Percentiles rank a stretch among this genome's conserved stretches.
Evolutionary conservation across 2,888 invertebrate species (phyloP).

Genomic region (Drosophila multiciliata): DNA sequence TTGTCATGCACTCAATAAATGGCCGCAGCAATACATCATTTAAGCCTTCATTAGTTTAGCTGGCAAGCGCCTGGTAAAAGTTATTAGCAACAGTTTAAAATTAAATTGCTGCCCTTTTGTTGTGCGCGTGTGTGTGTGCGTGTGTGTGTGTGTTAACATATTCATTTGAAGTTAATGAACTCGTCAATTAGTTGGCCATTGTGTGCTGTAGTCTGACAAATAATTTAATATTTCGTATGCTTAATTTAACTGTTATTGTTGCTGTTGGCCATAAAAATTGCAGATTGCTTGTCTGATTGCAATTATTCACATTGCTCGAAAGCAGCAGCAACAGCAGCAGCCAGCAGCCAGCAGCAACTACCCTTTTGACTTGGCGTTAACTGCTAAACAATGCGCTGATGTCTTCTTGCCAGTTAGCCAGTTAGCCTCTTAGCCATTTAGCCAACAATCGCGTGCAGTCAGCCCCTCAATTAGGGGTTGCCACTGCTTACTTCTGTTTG

Average conservation of each 20-base stretch:
- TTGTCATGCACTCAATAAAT: conserved; percentile 60
- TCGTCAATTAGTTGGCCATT: conserved; percentile 76
- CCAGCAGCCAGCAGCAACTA: not conserved
- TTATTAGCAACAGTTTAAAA: conserved; percentile 82
- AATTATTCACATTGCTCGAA: conserved; percentile 1
- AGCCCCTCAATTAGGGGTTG: conserved; percentile 6
- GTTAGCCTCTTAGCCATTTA: conserved; percentile 38
- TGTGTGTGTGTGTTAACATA: conserved; percentile 57
- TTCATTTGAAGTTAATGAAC: conserved; percentile 78
- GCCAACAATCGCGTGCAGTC: conserved; percentile 34
- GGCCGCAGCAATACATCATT: conserved; percentile 73
- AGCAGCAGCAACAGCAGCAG: no score
- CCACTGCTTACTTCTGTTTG: conserved; percentile 19
- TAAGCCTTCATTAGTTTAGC: conserved; percentile 79
- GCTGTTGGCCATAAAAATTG: not conserved
- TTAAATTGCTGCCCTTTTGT: conserved; percentile 67
- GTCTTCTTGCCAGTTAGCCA: conserved; percentile 61
- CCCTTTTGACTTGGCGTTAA: conserved; percentile 9
- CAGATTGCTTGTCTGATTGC: not conserved
- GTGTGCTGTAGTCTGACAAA: conserved; percentile 54
- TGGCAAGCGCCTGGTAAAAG: conserved; percentile 68
- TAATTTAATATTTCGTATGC: conserved; percentile 56
- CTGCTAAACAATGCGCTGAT: conserved; percentile 55
- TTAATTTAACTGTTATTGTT: conserved; percentile 8
- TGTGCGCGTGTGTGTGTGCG: not conserved